phyloP scores from a whole-genome alignment of 1,140 invertebrate species.

The Triops cancriformis region DNA sequence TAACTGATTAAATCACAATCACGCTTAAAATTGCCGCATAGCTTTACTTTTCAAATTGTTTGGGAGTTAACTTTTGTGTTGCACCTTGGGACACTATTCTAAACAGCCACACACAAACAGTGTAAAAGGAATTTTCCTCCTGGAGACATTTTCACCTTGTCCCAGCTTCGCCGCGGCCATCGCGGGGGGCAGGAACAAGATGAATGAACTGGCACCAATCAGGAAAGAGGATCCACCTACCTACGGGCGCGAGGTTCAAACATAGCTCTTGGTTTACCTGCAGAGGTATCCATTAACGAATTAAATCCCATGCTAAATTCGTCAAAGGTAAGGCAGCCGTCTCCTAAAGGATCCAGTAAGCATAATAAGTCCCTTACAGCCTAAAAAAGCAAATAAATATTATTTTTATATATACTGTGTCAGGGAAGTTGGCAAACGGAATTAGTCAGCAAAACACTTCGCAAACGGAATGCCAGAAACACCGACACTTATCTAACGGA shows the following conservation, averaged over 20 bases:
- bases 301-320: constrained; percentile 24
- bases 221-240: not conserved
- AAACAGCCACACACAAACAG: not conserved
- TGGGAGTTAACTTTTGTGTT: no score
- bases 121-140: not conserved
- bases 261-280: not conserved
- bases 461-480: no score
- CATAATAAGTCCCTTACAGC: constrained; percentile 19
- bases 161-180: constrained; percentile 14
- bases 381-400: not conserved
- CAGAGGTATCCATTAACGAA: constrained; percentile 13
- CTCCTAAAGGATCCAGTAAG: constrained; percentile 24
- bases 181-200: not conserved
- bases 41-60: no score
- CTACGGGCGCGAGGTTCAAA: not conserved
- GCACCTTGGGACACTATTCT: not conserved
- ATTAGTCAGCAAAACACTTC: no score
- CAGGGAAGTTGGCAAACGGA: no score
- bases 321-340: constrained; percentile 24
- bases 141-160: constrained; percentile 12
- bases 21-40: no score
- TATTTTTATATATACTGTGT: not conserved
- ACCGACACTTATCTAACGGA: no score
- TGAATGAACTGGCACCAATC: not conserved
- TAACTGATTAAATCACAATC: no score